Percentiles rank a stretch among this genome's conserved stretches.
Evolutionary conservation across 2,797 vertebrate genomes (phyloP).

Genomic region (Myotis daubentonii): DNA sequence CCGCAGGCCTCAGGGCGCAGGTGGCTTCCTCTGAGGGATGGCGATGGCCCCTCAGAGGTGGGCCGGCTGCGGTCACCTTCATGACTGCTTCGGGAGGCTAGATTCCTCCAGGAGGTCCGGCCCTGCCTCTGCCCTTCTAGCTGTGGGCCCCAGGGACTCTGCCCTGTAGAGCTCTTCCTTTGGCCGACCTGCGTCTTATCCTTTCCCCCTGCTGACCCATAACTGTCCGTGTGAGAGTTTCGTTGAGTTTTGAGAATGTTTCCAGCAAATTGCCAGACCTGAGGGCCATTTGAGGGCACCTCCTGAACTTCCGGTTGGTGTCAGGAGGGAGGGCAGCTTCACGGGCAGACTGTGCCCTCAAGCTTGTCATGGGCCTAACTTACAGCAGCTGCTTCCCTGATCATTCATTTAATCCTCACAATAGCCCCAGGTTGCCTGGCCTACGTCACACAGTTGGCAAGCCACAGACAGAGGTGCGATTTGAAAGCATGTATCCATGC

Average conservation of each 20-base stretch:
- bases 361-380: background rate
- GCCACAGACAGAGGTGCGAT: background rate
- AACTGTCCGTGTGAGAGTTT: background rate
- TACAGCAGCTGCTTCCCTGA: background rate
- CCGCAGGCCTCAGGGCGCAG: accelerated
- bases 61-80: background rate
- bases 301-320: background rate
- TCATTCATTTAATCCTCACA: background rate
- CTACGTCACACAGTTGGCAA: background rate
- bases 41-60: accelerated
- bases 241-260: background rate
- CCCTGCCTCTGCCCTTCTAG: background rate
- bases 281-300: background rate
- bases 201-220: background rate
- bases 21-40: background rate
- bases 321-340: background rate
- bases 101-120: background rate
- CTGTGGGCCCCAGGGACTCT: background rate
- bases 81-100: background rate
- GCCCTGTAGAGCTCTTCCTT: background rate
- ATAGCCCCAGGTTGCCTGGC: background rate
- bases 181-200: too few relatives aligned
- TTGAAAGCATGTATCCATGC: background rate
- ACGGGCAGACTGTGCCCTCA: background rate
- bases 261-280: background rate